Evolutionary conservation across 2,888 invertebrate species (phyloP).

Genomic region (Rambutsinella grinnellia): DNA sequence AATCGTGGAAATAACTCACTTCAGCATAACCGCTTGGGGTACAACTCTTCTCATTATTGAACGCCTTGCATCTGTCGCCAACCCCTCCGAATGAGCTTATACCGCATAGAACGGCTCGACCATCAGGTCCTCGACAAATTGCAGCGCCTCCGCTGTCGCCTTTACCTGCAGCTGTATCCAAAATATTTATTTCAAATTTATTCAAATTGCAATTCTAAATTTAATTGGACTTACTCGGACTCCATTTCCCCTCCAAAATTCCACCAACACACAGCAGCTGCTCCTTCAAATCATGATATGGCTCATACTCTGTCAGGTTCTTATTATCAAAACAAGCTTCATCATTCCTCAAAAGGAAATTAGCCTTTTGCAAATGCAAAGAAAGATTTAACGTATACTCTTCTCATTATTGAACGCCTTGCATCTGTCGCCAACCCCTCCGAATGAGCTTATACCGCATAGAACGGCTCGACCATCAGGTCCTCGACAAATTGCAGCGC

Average conservation of each 20-base stretch:
- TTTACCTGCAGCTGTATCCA: no score
- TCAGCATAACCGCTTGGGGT: not conserved
- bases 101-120: conserved; percentile 11
- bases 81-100: conserved; percentile 1
- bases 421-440: conserved; percentile 4
- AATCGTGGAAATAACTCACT: not conserved
- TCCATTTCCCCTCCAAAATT: conserved; percentile 2
- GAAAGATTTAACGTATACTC: not conserved
- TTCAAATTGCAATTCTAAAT: no score
- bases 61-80: conserved; percentile 2
- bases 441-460: conserved; percentile 13
- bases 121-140: conserved; percentile 16
- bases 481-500: conserved; percentile 24
- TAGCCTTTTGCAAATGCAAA: conserved; percentile 5
- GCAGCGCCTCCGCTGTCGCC: conserved; percentile 19
- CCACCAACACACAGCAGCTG: conserved; percentile 14
- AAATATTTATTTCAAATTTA: no score
- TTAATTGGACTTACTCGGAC: no score
- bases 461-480: conserved; percentile 5
- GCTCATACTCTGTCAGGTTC: not conserved
- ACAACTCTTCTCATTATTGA: not conserved
- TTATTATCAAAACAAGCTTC: not conserved
- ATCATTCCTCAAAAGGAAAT: conserved; percentile 3
- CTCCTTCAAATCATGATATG: not conserved
- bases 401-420: not conserved